Base-by-base conservation (phyloP, 2,888 invertebrate species). In the Cryptocheilus praepositus region DNA sequence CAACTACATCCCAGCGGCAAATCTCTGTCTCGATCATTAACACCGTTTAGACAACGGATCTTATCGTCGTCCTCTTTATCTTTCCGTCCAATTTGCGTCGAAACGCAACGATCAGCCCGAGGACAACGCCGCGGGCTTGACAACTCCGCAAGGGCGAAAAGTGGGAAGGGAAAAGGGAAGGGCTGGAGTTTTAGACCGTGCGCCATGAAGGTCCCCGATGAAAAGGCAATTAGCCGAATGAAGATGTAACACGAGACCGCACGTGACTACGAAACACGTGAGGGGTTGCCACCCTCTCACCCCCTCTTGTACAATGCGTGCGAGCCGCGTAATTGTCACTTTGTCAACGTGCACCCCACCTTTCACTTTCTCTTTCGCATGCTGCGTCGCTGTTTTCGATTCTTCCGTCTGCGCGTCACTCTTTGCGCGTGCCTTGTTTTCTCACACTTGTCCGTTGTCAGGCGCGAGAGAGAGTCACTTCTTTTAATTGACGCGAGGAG, bases 181-280 rank as follows among this genome's bases (percentile, higher is more conserved):
- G 69, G 63, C 55, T 69, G 66, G 36, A 36, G 36, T 36, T 36
- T 36, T 36, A 36, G 36, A 36, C 36, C 36, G 25, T 5, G 36
- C 55, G 54, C 49, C 57, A 43, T 51, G 58, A 77, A 75, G 77
- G 75, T 76, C 73, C 36, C 36, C 80, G 83, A 85, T 85, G 85
- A 85, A 85, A 84, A 83, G 84, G 85, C 87, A 88, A 88, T 88
- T 88, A 87, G 87, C 86, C 84, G 86, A 87, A 87, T 88, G 87
- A 88, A 87, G 87, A 87, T 88, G 87, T 87, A 88, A 87, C 87
- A 88, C 86, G 87, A 86, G 87, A 87, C 84, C 85, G 86, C 87
- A 86, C 87, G 87, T 88, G 87, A 87, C 87, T 87, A 75, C 80
- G 77, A 66, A 67, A 72, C 77, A 71, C 67, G 56, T 63, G 72